Conservation (phyloP, 2,113 vertebrate genomes). For the Chrysochloris asiatica region DNA sequence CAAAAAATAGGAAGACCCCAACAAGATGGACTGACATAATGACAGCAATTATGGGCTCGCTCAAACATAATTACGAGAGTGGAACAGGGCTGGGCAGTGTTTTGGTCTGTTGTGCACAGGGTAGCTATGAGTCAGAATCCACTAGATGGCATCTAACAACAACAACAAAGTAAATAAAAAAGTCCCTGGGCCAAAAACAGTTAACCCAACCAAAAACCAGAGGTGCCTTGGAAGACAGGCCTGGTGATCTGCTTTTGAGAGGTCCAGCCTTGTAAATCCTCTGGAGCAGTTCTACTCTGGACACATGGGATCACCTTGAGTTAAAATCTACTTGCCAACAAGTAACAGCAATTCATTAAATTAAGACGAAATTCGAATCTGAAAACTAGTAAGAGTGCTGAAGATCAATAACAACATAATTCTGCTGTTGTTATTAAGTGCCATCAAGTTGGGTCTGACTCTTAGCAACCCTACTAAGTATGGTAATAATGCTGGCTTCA, state of each 20-base stretch:
- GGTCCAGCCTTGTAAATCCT: background rate
- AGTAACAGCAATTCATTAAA: background rate
- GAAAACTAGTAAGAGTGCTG: background rate
- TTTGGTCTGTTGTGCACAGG: too few relatives aligned
- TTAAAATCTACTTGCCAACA: background rate
- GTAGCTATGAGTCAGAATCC: too few relatives aligned
- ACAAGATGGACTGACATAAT: too few relatives aligned
- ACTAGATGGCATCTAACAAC: too few relatives aligned
- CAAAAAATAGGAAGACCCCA: too few relatives aligned
- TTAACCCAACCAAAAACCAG: background rate
- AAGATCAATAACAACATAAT: background rate
- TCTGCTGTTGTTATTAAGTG: too few relatives aligned
- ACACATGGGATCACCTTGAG: background rate
- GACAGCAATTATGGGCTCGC: too few relatives aligned
- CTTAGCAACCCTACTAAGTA: too few relatives aligned
- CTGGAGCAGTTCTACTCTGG: background rate
- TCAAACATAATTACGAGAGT: too few relatives aligned
- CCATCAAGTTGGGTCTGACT: too few relatives aligned
- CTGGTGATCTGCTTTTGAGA: background rate
- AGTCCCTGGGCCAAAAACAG: background rate
- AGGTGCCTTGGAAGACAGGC: background rate
- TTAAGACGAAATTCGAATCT: constrained; percentile 30
- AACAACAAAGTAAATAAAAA: background rate
- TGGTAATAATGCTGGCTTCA: background rate
- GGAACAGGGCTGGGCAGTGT: too few relatives aligned